Conservation (phyloP, 2,113 vertebrate genomes). For the Shinisaurus crocodilurus region DNA sequence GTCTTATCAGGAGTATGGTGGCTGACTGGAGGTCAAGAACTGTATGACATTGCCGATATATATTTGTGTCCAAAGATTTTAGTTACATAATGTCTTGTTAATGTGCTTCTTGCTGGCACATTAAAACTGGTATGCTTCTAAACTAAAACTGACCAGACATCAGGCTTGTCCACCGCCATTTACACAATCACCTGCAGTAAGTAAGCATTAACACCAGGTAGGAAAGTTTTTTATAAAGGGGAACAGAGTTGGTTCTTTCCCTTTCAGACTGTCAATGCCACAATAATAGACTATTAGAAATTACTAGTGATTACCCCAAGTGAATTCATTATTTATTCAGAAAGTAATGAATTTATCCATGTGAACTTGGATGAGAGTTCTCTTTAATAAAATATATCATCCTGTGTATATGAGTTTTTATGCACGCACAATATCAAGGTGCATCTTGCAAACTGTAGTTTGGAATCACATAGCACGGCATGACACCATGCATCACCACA, state of each 20-base stretch:
- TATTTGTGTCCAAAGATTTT: background rate
- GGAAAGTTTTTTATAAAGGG: background rate
- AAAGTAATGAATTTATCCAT: too few species aligned
- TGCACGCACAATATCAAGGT: too few species aligned
- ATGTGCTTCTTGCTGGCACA: background rate
- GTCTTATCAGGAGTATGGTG: background rate
- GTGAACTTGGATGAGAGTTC: too few species aligned
- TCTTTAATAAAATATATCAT: too few species aligned
- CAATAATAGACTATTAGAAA: background rate
- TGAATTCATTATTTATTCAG: too few species aligned
- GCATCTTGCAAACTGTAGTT: too few species aligned
- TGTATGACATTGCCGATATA: background rate
- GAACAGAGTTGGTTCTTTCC: background rate
- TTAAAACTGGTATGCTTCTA: background rate
- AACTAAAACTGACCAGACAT: background rate
- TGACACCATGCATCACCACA: too few species aligned
- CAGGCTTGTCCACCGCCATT: background rate
- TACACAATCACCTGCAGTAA: background rate
- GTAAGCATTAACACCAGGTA: background rate
- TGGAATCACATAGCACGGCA: too few species aligned
- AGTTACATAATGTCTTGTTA: background rate
- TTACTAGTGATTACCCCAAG: background rate
- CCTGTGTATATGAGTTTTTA: too few species aligned
- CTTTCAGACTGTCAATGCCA: background rate
- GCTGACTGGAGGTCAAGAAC: background rate